phyloP scores from a whole-genome alignment of 2,888 invertebrate species.

The Adineta ricciae region DNA sequence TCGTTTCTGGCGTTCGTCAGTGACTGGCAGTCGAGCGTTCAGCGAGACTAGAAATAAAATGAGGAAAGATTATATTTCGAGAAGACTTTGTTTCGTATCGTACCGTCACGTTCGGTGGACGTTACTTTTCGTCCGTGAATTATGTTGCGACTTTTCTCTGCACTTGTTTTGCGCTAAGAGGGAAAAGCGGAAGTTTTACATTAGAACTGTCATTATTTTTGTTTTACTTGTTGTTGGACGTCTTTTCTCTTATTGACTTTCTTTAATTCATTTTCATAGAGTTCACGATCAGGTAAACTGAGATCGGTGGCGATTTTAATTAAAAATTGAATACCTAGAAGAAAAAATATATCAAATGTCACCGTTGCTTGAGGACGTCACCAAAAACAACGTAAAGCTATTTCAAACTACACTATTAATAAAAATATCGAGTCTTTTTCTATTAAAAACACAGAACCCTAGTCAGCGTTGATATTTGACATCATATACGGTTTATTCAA shows the following conservation, averaged over 20 bases:
- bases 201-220: not conserved
- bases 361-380: no score
- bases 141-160: slow-evolving; percentile 25
- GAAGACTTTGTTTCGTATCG: no score
- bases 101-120: not conserved
- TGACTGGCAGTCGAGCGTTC: not conserved
- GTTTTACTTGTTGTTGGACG: slow-evolving; percentile 17
- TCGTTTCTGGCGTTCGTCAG: not conserved
- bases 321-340: slow-evolving; percentile 68
- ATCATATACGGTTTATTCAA: no score
- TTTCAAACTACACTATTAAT: no score
- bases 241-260: slow-evolving; percentile 54
- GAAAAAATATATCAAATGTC: not conserved
- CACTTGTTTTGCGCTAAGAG: slow-evolving; percentile 21
- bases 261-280: slow-evolving; percentile 65
- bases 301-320: slow-evolving; percentile 78
- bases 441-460: no score
- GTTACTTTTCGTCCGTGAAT: slow-evolving; percentile 30
- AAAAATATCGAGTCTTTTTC: no score
- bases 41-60: not conserved
- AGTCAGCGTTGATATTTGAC: no score
- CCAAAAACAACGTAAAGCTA: no score
- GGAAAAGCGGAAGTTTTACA: not conserved
- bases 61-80: not conserved
- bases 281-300: slow-evolving; percentile 52